Evolutionary conservation across 2,888 invertebrate species (phyloP).

Genomic region (Macaria notata): DNA sequence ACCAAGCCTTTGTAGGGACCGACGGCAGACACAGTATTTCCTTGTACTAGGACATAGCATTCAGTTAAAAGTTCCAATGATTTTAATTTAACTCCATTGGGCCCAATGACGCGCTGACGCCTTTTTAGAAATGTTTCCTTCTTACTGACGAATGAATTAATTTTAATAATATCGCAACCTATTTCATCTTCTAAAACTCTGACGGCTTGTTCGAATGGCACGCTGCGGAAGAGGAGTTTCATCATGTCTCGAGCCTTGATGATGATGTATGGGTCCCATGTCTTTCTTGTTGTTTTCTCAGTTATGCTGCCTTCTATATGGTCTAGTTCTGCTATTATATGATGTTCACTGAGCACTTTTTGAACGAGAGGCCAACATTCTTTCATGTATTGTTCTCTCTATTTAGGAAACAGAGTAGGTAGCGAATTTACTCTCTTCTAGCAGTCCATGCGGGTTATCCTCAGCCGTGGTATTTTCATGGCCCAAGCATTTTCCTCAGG

Average conservation of each 20-base stretch:
- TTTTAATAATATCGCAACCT: conserved; percentile 98
- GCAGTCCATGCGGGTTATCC: conserved; percentile 93
- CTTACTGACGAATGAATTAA: conserved; percentile 94
- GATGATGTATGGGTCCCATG: conserved; percentile 99
- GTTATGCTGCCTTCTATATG: conserved; percentile 96
- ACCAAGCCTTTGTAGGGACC: conserved; percentile 96
- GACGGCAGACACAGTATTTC: conserved; percentile 97
- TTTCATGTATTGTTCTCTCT: conserved; percentile 96
- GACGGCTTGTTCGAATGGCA: conserved; percentile 97
- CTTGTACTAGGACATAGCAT: conserved; percentile 98
- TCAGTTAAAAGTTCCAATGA: conserved; percentile 97
- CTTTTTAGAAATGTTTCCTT: conserved; percentile 97
- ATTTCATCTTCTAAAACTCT: conserved; percentile 94
- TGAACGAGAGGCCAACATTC: conserved; percentile 98
- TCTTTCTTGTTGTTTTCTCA: conserved; percentile 96
- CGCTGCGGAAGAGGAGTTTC: conserved; percentile 96
- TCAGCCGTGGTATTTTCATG: conserved; percentile 91
- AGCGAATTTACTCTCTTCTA: conserved; percentile 98
- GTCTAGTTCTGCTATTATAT: conserved; percentile 94
- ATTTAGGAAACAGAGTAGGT: conserved; percentile 98
- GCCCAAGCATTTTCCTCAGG: conserved; percentile 93
- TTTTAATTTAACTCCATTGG: conserved; percentile 98
- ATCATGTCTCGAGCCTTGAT: conserved; percentile 98
- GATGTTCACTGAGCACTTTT: conserved; percentile 90
- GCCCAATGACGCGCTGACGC: conserved; percentile 96